These are phyloP conservation scores for Ictidomys tridecemlineatus DNA, from an alignment of 2,113 vertebrate genomes.

Conservation along the genomic window DNA sequence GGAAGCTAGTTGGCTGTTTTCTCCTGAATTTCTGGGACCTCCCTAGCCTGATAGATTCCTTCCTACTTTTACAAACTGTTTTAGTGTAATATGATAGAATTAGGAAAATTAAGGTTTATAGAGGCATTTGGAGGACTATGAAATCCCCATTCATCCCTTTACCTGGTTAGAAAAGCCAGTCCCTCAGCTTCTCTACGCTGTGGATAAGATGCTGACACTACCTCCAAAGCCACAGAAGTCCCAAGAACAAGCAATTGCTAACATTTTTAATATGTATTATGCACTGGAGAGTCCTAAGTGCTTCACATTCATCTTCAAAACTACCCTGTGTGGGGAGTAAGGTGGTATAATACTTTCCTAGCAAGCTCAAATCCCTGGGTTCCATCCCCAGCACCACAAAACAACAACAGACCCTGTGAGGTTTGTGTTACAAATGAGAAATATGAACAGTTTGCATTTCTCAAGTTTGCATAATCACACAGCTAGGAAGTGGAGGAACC, in stretches of 20 bases:
- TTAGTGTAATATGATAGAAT: background rate
- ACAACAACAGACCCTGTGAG: background rate
- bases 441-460: background rate
- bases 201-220: background rate
- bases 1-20: background rate
- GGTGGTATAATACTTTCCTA: background rate
- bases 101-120: conserved; percentile 18
- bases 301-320: conserved; percentile 33
- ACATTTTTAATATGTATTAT: background rate
- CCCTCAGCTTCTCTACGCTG: background rate
- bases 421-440: conserved; percentile 50
- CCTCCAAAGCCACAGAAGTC: background rate
- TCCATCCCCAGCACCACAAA: background rate
- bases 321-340: background rate
- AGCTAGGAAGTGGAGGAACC: background rate
- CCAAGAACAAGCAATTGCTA: background rate
- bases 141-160: background rate
- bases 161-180: background rate
- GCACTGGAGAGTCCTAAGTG: background rate
- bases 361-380: too few relatives aligned
- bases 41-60: conserved; percentile 15
- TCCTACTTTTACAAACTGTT: conserved; percentile 15
- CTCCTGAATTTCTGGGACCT: background rate
- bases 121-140: background rate
- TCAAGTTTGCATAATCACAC: background rate